Percentiles rank a stretch among this genome's conserved stretches.
phyloP scores from a whole-genome alignment of 1,140 invertebrate species.

The Ips typographus region DNA sequence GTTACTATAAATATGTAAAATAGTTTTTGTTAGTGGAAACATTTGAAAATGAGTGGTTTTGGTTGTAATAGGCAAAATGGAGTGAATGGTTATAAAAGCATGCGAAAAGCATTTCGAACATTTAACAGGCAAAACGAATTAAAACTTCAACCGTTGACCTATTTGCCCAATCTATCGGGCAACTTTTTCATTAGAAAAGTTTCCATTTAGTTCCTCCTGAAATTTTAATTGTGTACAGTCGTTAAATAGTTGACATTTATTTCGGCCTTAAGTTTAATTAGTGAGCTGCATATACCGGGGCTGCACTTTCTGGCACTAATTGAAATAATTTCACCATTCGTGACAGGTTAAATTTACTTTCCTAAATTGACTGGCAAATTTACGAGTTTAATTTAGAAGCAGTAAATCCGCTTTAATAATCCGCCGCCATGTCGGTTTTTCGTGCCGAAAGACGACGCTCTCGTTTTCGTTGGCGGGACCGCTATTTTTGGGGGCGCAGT shows the following conservation, averaged over 20 bases:
- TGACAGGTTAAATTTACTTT: constrained; percentile 41
- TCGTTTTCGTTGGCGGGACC: not conserved
- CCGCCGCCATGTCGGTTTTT: not conserved
- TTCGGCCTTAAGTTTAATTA: constrained; percentile 42
- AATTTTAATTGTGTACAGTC: constrained; percentile 40
- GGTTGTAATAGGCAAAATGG: too few species aligned
- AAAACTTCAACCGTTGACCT: constrained; percentile 17
- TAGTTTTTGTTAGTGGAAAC: too few species aligned
- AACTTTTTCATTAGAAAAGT: constrained; percentile 26
- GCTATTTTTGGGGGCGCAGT: not conserved
- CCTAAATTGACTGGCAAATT: constrained; percentile 39
- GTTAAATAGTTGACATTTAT: constrained; percentile 44
- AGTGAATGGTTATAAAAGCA: too few species aligned
- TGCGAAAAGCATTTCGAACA: not conserved
- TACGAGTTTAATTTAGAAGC: constrained; percentile 36
- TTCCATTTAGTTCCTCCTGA: constrained; percentile 21
- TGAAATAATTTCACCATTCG: constrained; percentile 42
- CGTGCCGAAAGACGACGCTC: not conserved
- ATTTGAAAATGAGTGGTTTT: too few species aligned
- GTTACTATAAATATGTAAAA: too few species aligned
- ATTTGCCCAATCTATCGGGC: not conserved
- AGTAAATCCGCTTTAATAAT: constrained; percentile 29
- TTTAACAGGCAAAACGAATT: constrained; percentile 16
- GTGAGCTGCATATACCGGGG: constrained; percentile 40
- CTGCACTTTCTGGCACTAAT: constrained; percentile 42